Percentiles rank a stretch among this genome's conserved stretches.
phyloP scores from a whole-genome alignment of 2,888 invertebrate species.

The Prosopocoilus inquinatus region DNA sequence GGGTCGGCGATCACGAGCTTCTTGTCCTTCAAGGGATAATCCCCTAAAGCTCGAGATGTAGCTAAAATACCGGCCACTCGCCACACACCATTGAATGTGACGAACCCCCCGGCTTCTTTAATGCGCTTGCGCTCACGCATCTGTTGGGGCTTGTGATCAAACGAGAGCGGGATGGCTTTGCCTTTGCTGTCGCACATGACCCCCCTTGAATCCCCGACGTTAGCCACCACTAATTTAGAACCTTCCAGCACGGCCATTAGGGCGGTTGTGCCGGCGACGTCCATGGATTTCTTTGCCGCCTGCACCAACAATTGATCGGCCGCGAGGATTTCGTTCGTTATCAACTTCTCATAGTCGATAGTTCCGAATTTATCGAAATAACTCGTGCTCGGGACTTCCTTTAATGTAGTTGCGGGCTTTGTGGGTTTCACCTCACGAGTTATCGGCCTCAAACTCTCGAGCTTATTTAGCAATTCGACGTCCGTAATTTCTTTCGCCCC shows the following conservation, averaged over 20 bases:
- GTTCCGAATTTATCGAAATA: conserved; percentile 71
- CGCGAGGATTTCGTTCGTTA: conserved; percentile 84
- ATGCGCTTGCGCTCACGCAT: conserved; percentile 90
- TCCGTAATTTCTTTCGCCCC: conserved; percentile 62
- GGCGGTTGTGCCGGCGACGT: conserved; percentile 87
- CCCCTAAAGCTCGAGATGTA: conserved; percentile 91
- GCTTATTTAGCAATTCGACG: conserved; percentile 63
- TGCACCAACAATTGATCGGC: conserved; percentile 81
- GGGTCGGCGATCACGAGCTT: conserved; percentile 94
- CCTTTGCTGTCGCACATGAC: conserved; percentile 92
- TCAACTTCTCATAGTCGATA: conserved; percentile 76
- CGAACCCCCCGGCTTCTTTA: conserved; percentile 92
- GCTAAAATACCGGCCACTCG: conserved; percentile 93
- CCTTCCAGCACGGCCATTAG: conserved; percentile 84
- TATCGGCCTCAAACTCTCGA: conserved; percentile 61
- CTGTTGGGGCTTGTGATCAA: conserved; percentile 96
- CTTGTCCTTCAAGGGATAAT: conserved; percentile 92
- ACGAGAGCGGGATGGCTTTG: conserved; percentile 87
- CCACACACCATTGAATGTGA: conserved; percentile 96
- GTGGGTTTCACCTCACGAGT: conserved; percentile 61
- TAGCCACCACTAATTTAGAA: conserved; percentile 83
- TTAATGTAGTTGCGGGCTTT: conserved; percentile 49
- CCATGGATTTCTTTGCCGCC: conserved; percentile 74
- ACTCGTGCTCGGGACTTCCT: conserved; percentile 55
- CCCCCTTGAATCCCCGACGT: conserved; percentile 95